Percentiles rank a stretch among this genome's conserved stretches.
Conservation (phyloP, 2,113 vertebrate genomes). For the Melanotaenia duboulayi region DNA sequence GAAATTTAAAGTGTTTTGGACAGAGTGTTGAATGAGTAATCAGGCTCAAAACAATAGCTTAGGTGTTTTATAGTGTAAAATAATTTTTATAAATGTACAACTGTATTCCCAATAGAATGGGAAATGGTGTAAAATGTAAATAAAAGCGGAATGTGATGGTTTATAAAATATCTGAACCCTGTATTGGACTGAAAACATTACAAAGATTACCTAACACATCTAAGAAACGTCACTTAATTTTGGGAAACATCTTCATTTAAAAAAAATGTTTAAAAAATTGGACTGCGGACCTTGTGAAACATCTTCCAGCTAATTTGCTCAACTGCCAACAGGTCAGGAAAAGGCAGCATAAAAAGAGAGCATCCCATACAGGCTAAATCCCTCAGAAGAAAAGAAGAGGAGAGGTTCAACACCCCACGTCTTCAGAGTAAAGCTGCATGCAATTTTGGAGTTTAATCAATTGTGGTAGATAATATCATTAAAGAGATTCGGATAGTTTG, state of each 20-base stretch:
- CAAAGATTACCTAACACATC: background rate
- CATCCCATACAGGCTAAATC: too few relatives aligned
- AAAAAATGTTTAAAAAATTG: too few relatives aligned
- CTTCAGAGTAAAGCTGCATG: too few relatives aligned
- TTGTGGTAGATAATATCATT: too few relatives aligned
- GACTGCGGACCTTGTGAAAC: background rate
- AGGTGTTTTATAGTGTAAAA: slow-evolving; percentile 29
- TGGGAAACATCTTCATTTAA: background rate
- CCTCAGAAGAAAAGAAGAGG: too few relatives aligned
- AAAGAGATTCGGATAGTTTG: too few relatives aligned
- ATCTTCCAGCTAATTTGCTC: background rate
- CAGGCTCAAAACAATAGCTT: slow-evolving; percentile 9
- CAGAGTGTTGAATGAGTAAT: background rate
- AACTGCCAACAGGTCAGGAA: background rate
- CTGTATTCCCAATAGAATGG: background rate
- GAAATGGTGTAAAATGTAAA: slow-evolving; percentile 5
- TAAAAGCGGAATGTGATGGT: slow-evolving; percentile 7
- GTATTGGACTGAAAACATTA: background rate
- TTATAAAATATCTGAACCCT: background rate
- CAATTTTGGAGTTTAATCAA: too few relatives aligned
- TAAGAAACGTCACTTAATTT: background rate
- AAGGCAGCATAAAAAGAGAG: too few relatives aligned
- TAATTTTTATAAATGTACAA: slow-evolving; percentile 7
- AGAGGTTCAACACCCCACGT: too few relatives aligned
- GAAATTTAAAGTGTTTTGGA: slow-evolving; percentile 6